Evolutionary conservation across 2,113 vertebrate species (phyloP).

Genomic region (Pedetes capensis): DNA sequence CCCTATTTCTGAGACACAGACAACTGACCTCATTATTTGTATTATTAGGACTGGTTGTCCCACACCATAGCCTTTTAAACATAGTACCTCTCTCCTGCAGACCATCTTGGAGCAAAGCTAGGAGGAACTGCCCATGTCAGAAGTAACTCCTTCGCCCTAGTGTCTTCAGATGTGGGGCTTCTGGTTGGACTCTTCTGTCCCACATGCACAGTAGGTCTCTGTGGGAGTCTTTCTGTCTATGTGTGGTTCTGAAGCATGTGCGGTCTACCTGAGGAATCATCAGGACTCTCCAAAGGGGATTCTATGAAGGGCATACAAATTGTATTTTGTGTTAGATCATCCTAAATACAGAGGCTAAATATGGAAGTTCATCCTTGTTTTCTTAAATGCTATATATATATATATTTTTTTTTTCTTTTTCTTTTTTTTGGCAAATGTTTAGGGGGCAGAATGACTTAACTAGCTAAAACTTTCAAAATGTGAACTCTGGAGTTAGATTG

Average conservation of each 20-base stretch:
- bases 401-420: neutral
- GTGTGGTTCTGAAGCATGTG: neutral
- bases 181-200: neutral
- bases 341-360: neutral
- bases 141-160: neutral
- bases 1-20: neutral
- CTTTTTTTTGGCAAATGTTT: neutral
- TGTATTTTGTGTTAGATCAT: neutral
- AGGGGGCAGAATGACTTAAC: neutral
- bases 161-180: neutral
- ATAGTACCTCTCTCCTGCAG: neutral
- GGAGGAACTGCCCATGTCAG: neutral
- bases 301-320: neutral
- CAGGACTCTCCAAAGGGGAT: neutral
- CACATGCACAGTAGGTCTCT: no score
- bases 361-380: neutral
- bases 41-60: neutral
- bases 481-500: neutral
- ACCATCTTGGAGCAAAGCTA: neutral
- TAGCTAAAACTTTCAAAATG: neutral
- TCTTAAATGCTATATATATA: no score
- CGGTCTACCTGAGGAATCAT: neutral
- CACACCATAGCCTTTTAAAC: neutral
- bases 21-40: neutral
- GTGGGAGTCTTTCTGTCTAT: neutral